Evolutionary conservation across 2,797 vertebrate genomes (phyloP).

Genomic region (Eremophila alpestris): DNA sequence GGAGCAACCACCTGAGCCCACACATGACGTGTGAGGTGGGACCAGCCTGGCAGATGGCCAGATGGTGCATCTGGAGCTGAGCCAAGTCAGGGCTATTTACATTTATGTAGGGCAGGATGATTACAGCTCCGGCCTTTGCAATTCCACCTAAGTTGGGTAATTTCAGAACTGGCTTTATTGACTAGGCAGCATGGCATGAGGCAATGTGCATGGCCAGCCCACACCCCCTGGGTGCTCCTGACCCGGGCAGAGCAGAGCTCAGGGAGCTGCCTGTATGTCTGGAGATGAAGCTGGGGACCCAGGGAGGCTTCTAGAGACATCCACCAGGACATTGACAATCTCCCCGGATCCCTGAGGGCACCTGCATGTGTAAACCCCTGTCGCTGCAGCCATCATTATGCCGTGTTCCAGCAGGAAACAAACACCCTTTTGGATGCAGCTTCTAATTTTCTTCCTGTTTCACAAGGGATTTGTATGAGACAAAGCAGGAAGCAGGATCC

Average conservation of each 20-base stretch:
- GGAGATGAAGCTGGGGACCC: background rate
- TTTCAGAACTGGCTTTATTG: slow-evolving; percentile 33
- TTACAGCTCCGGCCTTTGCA: background rate
- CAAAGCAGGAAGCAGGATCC: background rate
- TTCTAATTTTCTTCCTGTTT: slow-evolving; percentile 9
- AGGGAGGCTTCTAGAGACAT: background rate
- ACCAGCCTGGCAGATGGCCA: background rate
- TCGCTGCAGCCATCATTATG: fast-evolving
- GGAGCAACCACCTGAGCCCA: background rate
- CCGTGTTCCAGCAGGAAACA: background rate
- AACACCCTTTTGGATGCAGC: background rate
- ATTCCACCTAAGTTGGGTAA: background rate
- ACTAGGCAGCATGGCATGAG: background rate
- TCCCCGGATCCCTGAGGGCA: background rate
- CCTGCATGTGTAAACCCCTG: background rate
- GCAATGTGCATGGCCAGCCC: background rate
- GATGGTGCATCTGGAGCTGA: background rate
- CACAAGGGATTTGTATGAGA: background rate
- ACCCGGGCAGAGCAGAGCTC: fast-evolving
- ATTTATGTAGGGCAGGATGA: slow-evolving; percentile 41
- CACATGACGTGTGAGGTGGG: fast-evolving
- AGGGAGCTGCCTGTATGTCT: background rate
- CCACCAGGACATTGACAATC: background rate
- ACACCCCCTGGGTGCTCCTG: background rate
- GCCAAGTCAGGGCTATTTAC: background rate